Percentiles rank a stretch among this genome's conserved stretches.
phyloP scores from a whole-genome alignment of 2,888 invertebrate species.

The Gnatocerus cornutus region DNA sequence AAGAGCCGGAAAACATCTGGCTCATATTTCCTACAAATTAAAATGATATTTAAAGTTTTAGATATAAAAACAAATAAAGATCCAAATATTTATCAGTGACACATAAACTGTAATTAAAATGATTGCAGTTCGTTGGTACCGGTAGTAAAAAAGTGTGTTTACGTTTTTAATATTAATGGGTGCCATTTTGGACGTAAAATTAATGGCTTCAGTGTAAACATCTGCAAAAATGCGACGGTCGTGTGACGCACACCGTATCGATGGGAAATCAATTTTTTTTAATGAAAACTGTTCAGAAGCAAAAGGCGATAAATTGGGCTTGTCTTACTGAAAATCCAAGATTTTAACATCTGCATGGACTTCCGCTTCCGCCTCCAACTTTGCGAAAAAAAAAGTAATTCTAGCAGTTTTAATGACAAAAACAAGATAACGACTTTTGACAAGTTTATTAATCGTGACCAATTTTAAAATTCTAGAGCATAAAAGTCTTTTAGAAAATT shows the following conservation, averaged over 20 bases:
- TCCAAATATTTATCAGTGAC: slow-evolving; percentile 25
- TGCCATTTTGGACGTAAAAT: slow-evolving; percentile 17
- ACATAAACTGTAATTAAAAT: slow-evolving; percentile 23
- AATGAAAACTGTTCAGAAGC: slow-evolving; percentile 18
- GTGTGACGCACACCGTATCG: slow-evolving; percentile 11
- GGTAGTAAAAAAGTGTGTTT: not conserved
- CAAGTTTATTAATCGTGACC: too few relatives aligned
- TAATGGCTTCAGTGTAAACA: slow-evolving; percentile 21
- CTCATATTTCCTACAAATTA: slow-evolving; percentile 8
- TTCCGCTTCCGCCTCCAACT: too few relatives aligned
- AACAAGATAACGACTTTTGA: too few relatives aligned
- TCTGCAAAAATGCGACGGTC: slow-evolving; percentile 26
- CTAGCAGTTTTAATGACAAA: too few relatives aligned
- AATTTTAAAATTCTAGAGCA: too few relatives aligned
- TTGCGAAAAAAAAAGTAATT: too few relatives aligned
- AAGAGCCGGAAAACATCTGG: slow-evolving; percentile 34
- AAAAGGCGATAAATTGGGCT: too few relatives aligned
- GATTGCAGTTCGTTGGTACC: slow-evolving; percentile 19
- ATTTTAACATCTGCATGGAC: too few relatives aligned
- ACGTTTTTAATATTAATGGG: slow-evolving; percentile 14
- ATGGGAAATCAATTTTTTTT: slow-evolving; percentile 34
- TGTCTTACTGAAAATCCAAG: too few relatives aligned
- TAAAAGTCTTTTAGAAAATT: too few relatives aligned
- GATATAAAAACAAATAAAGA: not conserved
- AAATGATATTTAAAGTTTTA: slow-evolving; percentile 2